Percentiles rank a stretch among this genome's conserved stretches.
Conservation (phyloP, 2,797 vertebrate genomes). For the Platalea minor region DNA sequence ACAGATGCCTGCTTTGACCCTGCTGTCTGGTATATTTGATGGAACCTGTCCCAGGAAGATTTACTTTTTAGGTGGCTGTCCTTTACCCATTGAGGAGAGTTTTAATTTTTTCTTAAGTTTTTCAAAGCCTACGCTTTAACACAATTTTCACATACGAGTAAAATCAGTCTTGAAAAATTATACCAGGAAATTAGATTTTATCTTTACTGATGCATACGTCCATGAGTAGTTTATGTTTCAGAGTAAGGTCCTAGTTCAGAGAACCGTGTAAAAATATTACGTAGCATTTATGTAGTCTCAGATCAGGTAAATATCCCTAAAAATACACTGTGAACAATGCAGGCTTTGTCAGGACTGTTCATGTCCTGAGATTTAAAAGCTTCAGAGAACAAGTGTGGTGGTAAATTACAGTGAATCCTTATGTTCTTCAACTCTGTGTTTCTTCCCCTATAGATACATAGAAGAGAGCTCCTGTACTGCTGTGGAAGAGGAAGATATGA, state of each 20-base stretch:
- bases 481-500: neutral
- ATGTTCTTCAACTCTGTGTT: neutral
- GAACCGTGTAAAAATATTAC: neutral
- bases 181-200: neutral
- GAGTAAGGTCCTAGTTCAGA: neutral
- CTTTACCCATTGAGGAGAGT: neutral
- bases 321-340: neutral
- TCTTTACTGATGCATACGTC: neutral
- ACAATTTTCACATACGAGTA: neutral
- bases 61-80: neutral
- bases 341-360: neutral
- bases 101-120: neutral
- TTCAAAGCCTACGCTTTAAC: neutral
- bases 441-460: neutral
- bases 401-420: neutral
- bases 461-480: neutral
- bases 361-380: neutral
- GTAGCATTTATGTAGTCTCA: neutral
- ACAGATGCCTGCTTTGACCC: neutral
- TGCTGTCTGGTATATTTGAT: neutral
- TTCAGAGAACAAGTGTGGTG: neutral
- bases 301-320: neutral
- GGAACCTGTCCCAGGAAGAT: neutral
- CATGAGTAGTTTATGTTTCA: neutral
- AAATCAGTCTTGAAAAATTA: neutral